phyloP scores from a whole-genome alignment of 2,888 invertebrate species.

The Carcina quercana region DNA sequence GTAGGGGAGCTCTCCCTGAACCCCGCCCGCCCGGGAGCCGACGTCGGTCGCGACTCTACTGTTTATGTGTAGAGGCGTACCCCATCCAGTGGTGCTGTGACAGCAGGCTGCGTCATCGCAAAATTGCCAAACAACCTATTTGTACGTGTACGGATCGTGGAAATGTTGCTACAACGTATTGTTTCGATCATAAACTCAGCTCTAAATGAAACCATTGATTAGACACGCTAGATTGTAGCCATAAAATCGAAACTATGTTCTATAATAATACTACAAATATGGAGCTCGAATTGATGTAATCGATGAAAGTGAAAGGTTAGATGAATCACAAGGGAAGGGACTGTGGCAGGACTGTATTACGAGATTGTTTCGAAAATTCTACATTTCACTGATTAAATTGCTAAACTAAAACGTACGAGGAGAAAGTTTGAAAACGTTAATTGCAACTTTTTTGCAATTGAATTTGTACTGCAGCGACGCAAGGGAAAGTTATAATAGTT shows the following conservation, averaged over 20 bases:
- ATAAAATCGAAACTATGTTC: no score
- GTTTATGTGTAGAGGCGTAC: conserved; percentile 57
- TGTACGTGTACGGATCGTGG: conserved; percentile 25
- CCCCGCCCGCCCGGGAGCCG: conserved; percentile 21
- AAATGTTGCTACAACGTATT: conserved; percentile 2
- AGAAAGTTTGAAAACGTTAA: conserved; percentile 56
- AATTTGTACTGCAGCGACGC: conserved; percentile 35
- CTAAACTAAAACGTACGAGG: conserved; percentile 36
- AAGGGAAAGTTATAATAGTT: conserved; percentile 27
- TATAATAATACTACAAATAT: conserved; percentile 3
- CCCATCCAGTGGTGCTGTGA: conserved; percentile 52
- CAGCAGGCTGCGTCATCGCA: conserved; percentile 54
- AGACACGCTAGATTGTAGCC: neutral
- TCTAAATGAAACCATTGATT: neutral
- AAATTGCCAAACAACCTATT: conserved; percentile 58
- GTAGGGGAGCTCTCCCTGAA: conserved; percentile 19
- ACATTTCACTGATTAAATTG: conserved; percentile 30
- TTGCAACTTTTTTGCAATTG: conserved; percentile 54
- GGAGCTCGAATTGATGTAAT: conserved; percentile 3
- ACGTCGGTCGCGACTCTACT: conserved; percentile 37
- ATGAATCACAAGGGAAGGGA: neutral
- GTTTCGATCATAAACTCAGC: neutral
- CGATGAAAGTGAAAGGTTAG: conserved; percentile 4
- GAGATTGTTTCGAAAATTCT: conserved; percentile 12
- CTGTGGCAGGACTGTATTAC: neutral